Conservation (phyloP, 2,888 invertebrate genomes). For the Nomada lathburiana region DNA sequence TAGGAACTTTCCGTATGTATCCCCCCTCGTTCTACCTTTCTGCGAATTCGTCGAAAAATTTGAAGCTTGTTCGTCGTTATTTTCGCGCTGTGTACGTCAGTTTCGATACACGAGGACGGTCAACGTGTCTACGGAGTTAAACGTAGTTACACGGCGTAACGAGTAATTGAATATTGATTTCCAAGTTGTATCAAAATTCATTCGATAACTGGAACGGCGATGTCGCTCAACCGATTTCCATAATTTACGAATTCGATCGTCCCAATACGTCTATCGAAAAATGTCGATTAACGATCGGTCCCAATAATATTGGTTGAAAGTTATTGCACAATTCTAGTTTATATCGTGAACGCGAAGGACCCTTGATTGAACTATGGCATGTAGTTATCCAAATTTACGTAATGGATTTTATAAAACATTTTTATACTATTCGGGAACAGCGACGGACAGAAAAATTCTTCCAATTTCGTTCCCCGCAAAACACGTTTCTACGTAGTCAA, state of each 20-base stretch:
- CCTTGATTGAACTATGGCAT: too few species aligned
- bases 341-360: too few species aligned
- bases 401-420: too few species aligned
- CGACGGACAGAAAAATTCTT: too few species aligned
- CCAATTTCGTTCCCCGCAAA: neutral
- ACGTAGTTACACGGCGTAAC: constrained; percentile 33
- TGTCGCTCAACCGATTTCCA: constrained; percentile 5
- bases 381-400: too few species aligned
- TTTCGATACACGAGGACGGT: constrained; percentile 20
- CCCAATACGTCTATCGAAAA: neutral
- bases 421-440: too few species aligned
- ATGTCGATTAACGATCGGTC: neutral
- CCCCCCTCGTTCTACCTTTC: too few species aligned
- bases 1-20: neutral
- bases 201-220: neutral
- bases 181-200: neutral
- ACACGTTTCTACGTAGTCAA: neutral
- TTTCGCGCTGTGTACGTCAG: neutral
- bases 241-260: constrained; percentile 6
- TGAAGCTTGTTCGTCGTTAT: neutral
- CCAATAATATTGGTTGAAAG: neutral
- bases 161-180: constrained; percentile 49
- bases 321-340: too few species aligned
- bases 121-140: constrained; percentile 29
- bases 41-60: constrained; percentile 1